Evolutionary conservation across 2,888 invertebrate species (phyloP), one percentile per base, ranked within the genome.

Genomic region (Halictus quadricinctus): DNA sequence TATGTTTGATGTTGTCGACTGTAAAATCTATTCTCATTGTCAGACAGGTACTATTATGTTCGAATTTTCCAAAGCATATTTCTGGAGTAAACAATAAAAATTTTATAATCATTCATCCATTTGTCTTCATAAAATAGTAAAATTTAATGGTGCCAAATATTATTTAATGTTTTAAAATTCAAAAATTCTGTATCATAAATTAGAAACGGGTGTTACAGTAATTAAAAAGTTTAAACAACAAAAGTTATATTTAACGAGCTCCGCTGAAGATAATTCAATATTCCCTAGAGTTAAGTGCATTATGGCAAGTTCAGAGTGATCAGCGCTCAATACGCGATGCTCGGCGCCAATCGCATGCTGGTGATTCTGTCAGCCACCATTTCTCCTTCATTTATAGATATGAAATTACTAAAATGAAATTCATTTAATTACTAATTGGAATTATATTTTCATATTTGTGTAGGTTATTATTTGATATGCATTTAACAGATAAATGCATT

Each of bases 261-360:
- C 15, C 41, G 21, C 75, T 25, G 46, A 64, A 54, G 50, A 72
- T 60, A 72, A 46, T 75, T 78, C 78, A 79, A 79, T 76, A 81
- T 78, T 84, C 78, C 78, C 76, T 81, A 81, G 85, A 73, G 50
- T 60, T 41, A 48, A 77, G 60, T 60, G 46, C 60, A 74, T 83
- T 85, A 79, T 78, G 78, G 80, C 74, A 64, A 43, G 81, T 81
- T 81, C 69, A 86, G 84, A 76, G 72, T 70, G 58, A 54, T 41
- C 66, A 50, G 66, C 66, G 72, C 50, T 73, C 75, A 29, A 66
- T 80, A 76, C 72, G 36, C 58, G 58, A 76, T 41, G 48, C 43
- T 74, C 43, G 21, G 72, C 76, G 72, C 79, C 84, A 79, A 79
- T 81, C 81, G 43, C 29, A n/a, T 29, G 25, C 46, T 58, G 36